Conservation (phyloP, 2,888 invertebrate genomes). For the Bursaphelenchus okinawaensis region DNA sequence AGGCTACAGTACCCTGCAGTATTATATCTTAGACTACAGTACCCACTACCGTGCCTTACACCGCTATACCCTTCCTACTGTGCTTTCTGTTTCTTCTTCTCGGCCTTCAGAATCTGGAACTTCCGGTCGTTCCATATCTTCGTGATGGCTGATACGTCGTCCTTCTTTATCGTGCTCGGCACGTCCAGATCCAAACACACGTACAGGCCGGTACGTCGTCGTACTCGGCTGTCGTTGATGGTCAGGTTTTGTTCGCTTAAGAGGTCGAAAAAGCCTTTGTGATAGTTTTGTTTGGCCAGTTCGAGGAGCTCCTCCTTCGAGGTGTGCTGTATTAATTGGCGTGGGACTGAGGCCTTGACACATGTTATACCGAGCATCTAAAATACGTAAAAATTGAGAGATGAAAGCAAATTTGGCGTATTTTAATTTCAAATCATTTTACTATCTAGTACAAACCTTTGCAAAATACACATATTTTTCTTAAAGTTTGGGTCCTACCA, state of each 20-base stretch:
- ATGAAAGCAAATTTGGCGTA: too few species aligned
- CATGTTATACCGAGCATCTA: conserved; percentile 42
- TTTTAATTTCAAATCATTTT: too few species aligned
- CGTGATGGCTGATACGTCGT: not conserved
- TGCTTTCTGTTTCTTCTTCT: not conserved
- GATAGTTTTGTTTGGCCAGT: conserved; percentile 19
- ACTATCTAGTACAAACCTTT: too few species aligned
- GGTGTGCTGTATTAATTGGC: conserved; percentile 30
- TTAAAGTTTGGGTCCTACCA: too few species aligned
- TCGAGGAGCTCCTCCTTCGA: conserved; percentile 14
- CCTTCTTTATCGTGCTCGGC: not conserved
- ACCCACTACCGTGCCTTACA: too few species aligned
- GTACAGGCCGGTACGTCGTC: conserved; percentile 15
- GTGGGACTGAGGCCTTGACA: conserved; percentile 32
- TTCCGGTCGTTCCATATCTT: not conserved
- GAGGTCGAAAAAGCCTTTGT: conserved; percentile 23
- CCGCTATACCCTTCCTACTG: too few species aligned
- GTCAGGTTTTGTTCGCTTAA: conserved; percentile 25
- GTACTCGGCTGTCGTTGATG: conserved; percentile 8
- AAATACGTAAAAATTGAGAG: conserved; percentile 1
- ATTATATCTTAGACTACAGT: too few species aligned
- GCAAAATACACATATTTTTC: too few species aligned
- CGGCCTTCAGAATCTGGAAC: not conserved
- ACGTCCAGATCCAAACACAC: not conserved
- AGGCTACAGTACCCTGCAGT: too few species aligned